Conservation (phyloP, 2,888 invertebrate genomes). For the Cheilosia pagana region DNA sequence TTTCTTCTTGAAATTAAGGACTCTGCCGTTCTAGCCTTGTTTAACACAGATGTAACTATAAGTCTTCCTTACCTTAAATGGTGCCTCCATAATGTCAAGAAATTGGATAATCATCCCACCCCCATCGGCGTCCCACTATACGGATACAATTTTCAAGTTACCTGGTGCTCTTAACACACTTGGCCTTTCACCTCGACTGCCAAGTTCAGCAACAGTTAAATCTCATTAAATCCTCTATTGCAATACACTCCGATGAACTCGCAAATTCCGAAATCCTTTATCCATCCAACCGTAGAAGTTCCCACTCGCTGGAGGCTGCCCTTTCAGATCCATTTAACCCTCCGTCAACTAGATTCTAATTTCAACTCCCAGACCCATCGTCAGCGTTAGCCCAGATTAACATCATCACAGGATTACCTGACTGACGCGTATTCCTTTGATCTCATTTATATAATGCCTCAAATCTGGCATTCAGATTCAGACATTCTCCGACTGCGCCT, state of each 20-base stretch:
- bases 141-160: too few relatives aligned
- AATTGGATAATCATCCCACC: too few relatives aligned
- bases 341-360: neutral
- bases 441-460: neutral
- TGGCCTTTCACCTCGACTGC: too few relatives aligned
- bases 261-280: neutral
- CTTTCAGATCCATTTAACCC: neutral
- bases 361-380: neutral
- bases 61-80: too few relatives aligned
- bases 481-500: neutral
- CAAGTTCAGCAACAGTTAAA: too few relatives aligned
- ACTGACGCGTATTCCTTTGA: slow-evolving; percentile 9
- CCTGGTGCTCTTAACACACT: too few relatives aligned
- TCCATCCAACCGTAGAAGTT: neutral
- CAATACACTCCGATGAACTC: neutral
- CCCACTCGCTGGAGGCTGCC: neutral
- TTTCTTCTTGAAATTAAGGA: too few relatives aligned
- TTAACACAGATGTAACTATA: too few relatives aligned
- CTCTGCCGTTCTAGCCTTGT: too few relatives aligned
- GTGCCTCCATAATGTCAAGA: too few relatives aligned
- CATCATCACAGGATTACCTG: neutral
- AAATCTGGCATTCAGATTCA: slow-evolving; percentile 1
- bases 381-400: neutral
- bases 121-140: too few relatives aligned
- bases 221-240: too few relatives aligned